Base-by-base conservation (phyloP, 2,888 invertebrate genomes). In the Aproaerema taeniolella region DNA sequence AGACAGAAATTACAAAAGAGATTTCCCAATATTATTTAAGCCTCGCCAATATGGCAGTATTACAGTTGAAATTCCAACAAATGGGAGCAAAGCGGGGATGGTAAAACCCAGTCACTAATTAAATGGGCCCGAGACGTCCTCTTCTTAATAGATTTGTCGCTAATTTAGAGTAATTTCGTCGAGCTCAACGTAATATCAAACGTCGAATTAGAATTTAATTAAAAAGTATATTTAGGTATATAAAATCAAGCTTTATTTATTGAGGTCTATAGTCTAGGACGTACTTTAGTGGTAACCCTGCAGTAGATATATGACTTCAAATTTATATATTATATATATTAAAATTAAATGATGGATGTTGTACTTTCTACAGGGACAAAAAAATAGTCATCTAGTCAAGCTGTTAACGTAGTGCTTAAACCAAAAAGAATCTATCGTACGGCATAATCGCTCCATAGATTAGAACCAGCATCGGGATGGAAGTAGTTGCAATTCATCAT, bases 401-500 rank as follows among this genome's bases (percentile, higher is more conserved):
- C n/a, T n/a, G n/a, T n/a, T n/a, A n/a, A n/a, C n/a, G n/a, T n/a
- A n/a, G n/a, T n/a, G n/a, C n/a, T n/a, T n/a, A n/a, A n/a, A n/a
- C 26, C 9, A 17, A 37, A 30, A 37, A 37, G 5, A 20, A 7
- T 10, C 9, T 20, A 37, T 8, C 20, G 13, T 9, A 30, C 5
- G 47, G 60, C 63, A 59, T 67, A 76, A 71, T 64, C 61, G 63
- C 56, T 65, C 63, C 67, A 72, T 72, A 77, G 76, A 77, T 77
- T 79, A 76, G 75, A 72, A 73, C 67, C 62, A 72, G 74, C 75
- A 77, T 70, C 62, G 62, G 69, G 67, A 72, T 66, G 72, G 67
- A 64, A 61, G 72, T 79, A 82, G 85, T 79, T 82, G 85, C 85
- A 85, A 86, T 86, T 83, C 83, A 86, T 86, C 86, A 86, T 86